These are phyloP conservation scores for Drosophila sucinea DNA, from an alignment of 1,140 invertebrate species.

Conservation along the genomic window DNA sequence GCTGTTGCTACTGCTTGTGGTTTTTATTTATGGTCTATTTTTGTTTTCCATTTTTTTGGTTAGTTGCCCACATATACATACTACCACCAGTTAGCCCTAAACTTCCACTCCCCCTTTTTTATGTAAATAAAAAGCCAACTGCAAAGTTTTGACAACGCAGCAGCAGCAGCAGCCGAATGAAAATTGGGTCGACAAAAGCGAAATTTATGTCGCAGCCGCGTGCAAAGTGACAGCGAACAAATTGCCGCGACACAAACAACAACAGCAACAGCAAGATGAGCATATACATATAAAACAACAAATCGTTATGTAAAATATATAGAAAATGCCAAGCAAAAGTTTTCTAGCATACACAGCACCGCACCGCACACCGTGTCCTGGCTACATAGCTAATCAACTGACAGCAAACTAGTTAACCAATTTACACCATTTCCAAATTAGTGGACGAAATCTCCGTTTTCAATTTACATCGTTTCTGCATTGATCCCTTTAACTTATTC, in stretches of 20 bases:
- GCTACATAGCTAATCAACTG: not conserved
- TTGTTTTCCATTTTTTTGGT: conserved; percentile 73
- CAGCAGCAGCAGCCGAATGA: conserved; percentile 45
- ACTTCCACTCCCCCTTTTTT: conserved; percentile 19
- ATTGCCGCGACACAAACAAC: conserved; percentile 65
- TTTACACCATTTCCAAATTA: not conserved
- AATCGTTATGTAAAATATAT: conserved; percentile 40
- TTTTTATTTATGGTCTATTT: conserved; percentile 80
- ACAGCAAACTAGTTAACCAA: conserved; percentile 8
- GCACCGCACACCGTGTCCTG: not conserved
- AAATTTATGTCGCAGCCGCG: conserved; percentile 80
- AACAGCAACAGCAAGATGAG: conserved; percentile 3
- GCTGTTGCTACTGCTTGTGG: conserved; percentile 50
- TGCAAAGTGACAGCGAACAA: conserved; percentile 80
- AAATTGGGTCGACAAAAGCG: conserved; percentile 78
- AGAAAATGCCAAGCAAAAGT: conserved; percentile 24
- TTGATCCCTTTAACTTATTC: not conserved
- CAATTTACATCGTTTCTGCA: conserved; percentile 1
- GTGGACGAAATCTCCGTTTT: not conserved
- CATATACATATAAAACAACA: conserved; percentile 4
- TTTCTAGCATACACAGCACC: not conserved
- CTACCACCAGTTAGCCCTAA: not conserved
- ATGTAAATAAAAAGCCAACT: conserved; percentile 78
- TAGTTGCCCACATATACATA: conserved; percentile 32
- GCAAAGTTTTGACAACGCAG: conserved; percentile 76